Conservation (phyloP, 1,140 invertebrate species). For the Andricus grossulariae region DNA sequence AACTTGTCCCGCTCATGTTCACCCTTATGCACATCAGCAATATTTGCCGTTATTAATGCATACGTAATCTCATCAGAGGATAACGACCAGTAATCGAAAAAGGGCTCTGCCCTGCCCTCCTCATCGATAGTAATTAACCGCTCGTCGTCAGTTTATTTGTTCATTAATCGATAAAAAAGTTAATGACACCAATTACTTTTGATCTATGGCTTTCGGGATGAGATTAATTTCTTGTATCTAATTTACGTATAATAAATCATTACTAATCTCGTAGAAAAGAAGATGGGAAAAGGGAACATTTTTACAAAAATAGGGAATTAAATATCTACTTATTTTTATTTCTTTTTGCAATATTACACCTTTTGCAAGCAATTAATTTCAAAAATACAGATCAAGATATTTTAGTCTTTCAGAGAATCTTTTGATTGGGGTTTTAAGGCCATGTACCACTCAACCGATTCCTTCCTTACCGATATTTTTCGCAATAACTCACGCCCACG, state of each 20-base stretch:
- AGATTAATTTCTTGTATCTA: too few species aligned
- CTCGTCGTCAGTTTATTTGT: background rate
- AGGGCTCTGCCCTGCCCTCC: constrained; percentile 23
- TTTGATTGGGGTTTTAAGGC: too few species aligned
- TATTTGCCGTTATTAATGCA: constrained; percentile 24
- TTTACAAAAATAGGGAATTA: too few species aligned
- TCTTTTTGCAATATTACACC: too few species aligned
- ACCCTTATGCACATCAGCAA: constrained; percentile 16
- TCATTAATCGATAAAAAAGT: background rate
- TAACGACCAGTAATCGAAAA: constrained; percentile 26
- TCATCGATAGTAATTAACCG: constrained; percentile 22
- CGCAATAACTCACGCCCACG: too few species aligned
- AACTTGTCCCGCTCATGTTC: constrained; percentile 18
- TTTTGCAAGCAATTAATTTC: too few species aligned
- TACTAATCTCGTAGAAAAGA: background rate
- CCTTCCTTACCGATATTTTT: too few species aligned
- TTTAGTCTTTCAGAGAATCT: too few species aligned
- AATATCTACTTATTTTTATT: too few species aligned
- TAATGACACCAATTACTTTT: background rate
- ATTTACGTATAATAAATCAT: background rate
- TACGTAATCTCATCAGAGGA: constrained; percentile 18
- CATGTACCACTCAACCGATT: too few species aligned
- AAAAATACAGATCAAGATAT: too few species aligned
- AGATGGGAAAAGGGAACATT: background rate
- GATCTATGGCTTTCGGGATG: background rate